These are phyloP conservation scores for Eristalis pertinax DNA, from an alignment of 2,888 invertebrate species.

Conservation along the genomic window DNA sequence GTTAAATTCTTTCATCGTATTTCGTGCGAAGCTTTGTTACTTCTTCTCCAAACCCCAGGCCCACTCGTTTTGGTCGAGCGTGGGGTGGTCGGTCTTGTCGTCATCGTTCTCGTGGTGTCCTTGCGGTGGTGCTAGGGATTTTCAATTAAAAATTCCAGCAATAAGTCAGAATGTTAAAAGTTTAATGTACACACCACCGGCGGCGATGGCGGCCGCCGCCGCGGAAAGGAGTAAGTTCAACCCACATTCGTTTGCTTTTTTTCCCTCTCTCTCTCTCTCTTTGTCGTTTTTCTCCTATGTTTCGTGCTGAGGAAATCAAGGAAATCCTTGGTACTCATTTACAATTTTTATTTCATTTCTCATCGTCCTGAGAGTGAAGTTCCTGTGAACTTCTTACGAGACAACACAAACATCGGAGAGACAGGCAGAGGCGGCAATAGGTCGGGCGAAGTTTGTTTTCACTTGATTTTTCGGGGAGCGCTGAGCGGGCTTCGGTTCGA, in stretches of 20 bases:
- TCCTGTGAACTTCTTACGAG: slow-evolving; percentile 16
- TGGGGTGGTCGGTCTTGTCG: background rate
- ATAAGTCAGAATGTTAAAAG: slow-evolving; percentile 71
- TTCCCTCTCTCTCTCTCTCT: too few species aligned
- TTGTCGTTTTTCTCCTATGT: too few species aligned
- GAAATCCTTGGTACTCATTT: slow-evolving; percentile 38
- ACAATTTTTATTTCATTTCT: slow-evolving; percentile 46
- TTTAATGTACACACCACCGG: slow-evolving; percentile 54
- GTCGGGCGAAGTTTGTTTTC: background rate
- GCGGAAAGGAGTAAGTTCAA: slow-evolving; percentile 27
- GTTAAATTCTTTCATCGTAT: slow-evolving; percentile 64
- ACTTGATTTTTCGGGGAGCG: background rate
- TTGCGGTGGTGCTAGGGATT: slow-evolving; percentile 52
- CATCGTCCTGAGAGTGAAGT: background rate
- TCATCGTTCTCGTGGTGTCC: background rate
- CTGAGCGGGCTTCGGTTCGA: too few species aligned
- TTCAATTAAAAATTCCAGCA: slow-evolving; percentile 72
- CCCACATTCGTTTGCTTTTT: background rate
- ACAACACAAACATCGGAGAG: slow-evolving; percentile 13
- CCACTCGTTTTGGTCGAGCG: background rate
- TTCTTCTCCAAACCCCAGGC: background rate
- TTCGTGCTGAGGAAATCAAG: slow-evolving; percentile 22
- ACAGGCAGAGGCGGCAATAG: background rate
- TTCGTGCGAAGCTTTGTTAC: slow-evolving; percentile 9
- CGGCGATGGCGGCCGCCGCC: background rate